These are phyloP conservation scores for Crossocerus cetratus DNA, from an alignment of 2,888 invertebrate genomes.

Conservation along the genomic window DNA sequence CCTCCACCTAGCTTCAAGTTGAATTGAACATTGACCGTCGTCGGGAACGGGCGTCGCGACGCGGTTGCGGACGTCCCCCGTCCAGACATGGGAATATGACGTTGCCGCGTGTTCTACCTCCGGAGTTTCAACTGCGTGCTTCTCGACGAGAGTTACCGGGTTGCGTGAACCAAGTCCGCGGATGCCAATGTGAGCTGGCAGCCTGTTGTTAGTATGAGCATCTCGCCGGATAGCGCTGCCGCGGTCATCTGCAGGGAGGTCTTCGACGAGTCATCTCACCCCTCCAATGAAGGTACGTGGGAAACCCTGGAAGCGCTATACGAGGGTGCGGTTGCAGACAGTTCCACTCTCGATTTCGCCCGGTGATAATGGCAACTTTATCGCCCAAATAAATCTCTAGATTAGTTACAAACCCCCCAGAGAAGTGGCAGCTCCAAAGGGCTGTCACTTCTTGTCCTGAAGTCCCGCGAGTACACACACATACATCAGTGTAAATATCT, in stretches of 20 bases:
- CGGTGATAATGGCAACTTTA: no score
- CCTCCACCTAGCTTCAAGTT: slow-evolving; percentile 68
- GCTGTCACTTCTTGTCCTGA: no score
- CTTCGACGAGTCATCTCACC: slow-evolving; percentile 90
- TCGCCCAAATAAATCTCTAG: no score
- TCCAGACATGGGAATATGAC: slow-evolving; percentile 56
- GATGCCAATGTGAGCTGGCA: no score
- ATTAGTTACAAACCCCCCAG: no score
- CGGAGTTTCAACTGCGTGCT: no score
- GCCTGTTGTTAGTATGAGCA: slow-evolving; percentile 66
- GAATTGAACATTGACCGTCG: slow-evolving; percentile 74
- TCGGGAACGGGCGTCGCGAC: slow-evolving; percentile 45
- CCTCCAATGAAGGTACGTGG: slow-evolving; percentile 87
- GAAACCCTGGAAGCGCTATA: neutral
- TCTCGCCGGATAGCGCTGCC: slow-evolving; percentile 76
- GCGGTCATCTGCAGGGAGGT: slow-evolving; percentile 88
- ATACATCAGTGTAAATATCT: no score
- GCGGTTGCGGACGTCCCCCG: slow-evolving; percentile 41
- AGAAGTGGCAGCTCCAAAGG: no score
- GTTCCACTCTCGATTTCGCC: no score
- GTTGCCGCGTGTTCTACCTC: neutral
- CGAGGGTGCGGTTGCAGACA: neutral
- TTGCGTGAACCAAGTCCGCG: slow-evolving; percentile 44
- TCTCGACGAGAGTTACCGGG: slow-evolving; percentile 17
- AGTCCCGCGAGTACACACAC: no score